Conservation (phyloP, 2,113 vertebrate genomes). For the Pelecanus crispus region DNA sequence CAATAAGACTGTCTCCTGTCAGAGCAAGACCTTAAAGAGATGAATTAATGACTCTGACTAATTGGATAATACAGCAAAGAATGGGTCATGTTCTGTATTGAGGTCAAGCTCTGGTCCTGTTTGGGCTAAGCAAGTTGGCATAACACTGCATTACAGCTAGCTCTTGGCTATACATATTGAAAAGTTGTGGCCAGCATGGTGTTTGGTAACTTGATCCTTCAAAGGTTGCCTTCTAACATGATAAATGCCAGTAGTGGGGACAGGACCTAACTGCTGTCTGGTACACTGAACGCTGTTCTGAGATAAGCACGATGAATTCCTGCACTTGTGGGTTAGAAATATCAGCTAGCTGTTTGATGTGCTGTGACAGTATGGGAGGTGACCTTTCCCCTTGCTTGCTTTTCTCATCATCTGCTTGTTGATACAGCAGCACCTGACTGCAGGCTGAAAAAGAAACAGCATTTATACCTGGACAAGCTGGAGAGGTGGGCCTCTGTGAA, state of each 20-base stretch:
- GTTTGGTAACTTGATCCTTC: not conserved
- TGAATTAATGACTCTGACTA: conserved; percentile 16
- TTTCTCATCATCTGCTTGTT: not conserved
- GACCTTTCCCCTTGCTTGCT: conserved; percentile 9
- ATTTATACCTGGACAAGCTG: not conserved
- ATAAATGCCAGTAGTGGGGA: not conserved
- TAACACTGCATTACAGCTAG: not conserved
- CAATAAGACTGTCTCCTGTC: conserved; percentile 38
- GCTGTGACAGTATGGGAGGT: conserved; percentile 1
- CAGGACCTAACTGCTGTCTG: not conserved
- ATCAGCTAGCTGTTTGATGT: not conserved
- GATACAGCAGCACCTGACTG: not conserved
- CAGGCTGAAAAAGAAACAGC: not conserved
- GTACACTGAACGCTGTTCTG: fast-evolving
- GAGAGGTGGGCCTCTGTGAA: too few relatives aligned
- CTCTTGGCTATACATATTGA: not conserved
- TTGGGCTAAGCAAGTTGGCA: not conserved
- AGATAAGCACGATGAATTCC: not conserved
- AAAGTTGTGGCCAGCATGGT: not conserved
- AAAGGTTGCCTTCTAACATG: conserved; percentile 19
- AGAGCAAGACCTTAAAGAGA: conserved; percentile 53
- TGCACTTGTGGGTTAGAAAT: not conserved
- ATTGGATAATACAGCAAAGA: conserved; percentile 28
- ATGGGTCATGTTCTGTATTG: not conserved
- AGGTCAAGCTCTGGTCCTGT: not conserved